Evolutionary conservation across 2,888 invertebrate species (phyloP), one percentile per base, ranked within the genome.

Genomic region (Tromatobia lineatoria): DNA sequence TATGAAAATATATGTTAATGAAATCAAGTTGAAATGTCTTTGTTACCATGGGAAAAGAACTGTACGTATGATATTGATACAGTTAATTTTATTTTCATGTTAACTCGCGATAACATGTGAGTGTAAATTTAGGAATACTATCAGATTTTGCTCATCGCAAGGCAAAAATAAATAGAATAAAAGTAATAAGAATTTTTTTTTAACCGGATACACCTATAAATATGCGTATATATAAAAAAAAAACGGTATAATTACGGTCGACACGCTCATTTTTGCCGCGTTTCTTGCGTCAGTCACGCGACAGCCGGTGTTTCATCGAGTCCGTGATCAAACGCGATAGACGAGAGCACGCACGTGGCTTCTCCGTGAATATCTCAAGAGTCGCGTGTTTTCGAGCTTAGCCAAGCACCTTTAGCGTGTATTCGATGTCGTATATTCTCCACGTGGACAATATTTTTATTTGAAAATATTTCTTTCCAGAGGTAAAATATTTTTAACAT

Each of bases 311-410:
- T 61, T 47, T 34, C 13, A 38, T 50, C 52, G 15, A n/a, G 18
- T 20, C 38, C 15, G 34, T 52, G 34, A 75, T 52, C 10, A n/a
- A 50, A 64, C 18, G 20, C 15, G 34, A 47, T 13, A 11, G 34
- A 15, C 42, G n/a, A 15, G 20, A 8, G 29, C 34, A 54, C 25
- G 47, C 78, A 79, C 78, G 79, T 66, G 71, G 52, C 45, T 34
- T 1, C 10, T 61, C 38, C 61, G 61, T 61, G 61, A 61, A 61
- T 61, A 38, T 61, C 61, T 61, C 61, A 18, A 61, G 61, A 34
- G 61, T 38, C 61, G 15, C 29, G 59, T 29, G n/a, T 29, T 59
- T 4, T 61, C 61, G 34, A 7, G 29, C 11, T 34, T n/a, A 18
- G 34, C 34, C 11, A 57, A 52, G 45, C 45, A 45, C 45, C 45